phyloP scores from a whole-genome alignment of 2,113 vertebrate species.

The Podarcis cretensis region DNA sequence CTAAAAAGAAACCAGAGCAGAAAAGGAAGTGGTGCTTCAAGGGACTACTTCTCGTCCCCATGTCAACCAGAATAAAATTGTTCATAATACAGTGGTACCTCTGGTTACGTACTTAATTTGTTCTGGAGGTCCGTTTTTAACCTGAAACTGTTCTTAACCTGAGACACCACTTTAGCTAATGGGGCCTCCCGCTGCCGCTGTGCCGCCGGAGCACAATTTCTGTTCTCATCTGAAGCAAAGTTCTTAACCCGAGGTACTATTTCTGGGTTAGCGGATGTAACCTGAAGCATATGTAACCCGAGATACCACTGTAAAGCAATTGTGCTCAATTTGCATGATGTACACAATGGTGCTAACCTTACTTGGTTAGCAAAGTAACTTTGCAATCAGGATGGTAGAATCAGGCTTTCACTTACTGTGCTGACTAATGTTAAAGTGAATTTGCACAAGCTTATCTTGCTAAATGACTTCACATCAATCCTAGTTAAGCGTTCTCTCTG shows the following conservation, averaged over 20 bases:
- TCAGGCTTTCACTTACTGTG: neutral
- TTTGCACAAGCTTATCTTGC: neutral
- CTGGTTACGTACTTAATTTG: no score
- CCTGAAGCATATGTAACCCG: no score
- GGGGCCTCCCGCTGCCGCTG: no score
- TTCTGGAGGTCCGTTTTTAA: no score
- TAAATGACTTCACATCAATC: neutral
- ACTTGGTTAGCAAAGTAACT: neutral
- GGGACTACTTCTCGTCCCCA: no score
- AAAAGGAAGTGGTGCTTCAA: neutral
- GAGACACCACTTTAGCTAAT: no score
- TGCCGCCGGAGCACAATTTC: no score
- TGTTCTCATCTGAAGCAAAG: no score
- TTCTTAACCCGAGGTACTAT: no score
- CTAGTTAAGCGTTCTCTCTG: neutral
- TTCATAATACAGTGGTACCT: neutral
- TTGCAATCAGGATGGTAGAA: neutral
- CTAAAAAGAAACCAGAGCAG: neutral
- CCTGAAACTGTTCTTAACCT: no score
- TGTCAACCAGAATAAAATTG: neutral
- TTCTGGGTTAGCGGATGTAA: no score
- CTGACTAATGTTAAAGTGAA: neutral
- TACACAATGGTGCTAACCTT: neutral
- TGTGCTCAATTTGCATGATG: neutral
- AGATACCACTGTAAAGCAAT: neutral